These are phyloP conservation scores for Doris montereyensis DNA, from an alignment of 2,888 invertebrate species.

Conservation along the genomic window DNA sequence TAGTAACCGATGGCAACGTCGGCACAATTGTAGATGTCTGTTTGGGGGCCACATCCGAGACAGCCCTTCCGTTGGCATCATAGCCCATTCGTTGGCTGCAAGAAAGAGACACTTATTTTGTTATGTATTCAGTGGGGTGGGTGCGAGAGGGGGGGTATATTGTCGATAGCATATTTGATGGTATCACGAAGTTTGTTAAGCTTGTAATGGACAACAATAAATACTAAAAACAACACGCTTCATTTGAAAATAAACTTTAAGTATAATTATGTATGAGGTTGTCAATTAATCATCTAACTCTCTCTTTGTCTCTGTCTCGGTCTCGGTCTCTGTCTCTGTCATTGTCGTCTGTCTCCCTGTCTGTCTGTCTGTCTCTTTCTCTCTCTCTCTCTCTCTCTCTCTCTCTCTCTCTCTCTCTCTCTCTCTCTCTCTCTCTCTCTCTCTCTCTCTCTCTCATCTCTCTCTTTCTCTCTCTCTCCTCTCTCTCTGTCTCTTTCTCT, in stretches of 20 bases:
- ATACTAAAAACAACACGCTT: not conserved
- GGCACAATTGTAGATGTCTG: conserved; percentile 32
- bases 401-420: conserved; percentile 4
- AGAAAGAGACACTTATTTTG: not conserved
- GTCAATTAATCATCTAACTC: too few relatives aligned
- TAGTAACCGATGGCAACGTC: conserved; percentile 30
- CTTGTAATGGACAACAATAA: not conserved
- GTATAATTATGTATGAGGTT: too few relatives aligned
- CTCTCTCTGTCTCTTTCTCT: not conserved
- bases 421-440: not conserved
- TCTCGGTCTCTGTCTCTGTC: too few relatives aligned
- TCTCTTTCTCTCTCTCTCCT: not conserved
- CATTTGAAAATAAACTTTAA: too few relatives aligned
- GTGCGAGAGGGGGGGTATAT: too few relatives aligned
- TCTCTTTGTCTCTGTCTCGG: too few relatives aligned
- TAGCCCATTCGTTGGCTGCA: not conserved
- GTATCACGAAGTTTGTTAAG: not conserved
- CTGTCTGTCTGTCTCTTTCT: not conserved
- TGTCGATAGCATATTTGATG: too few relatives aligned
- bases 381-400: conserved; percentile 12
- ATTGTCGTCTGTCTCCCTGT: not conserved
- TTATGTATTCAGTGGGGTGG: too few relatives aligned
- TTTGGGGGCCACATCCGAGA: conserved; percentile 16
- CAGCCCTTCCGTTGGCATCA: not conserved
- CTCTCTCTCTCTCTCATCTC: too few relatives aligned